Conservation (phyloP, 2,888 invertebrate species). For the Xanthia togata region DNA sequence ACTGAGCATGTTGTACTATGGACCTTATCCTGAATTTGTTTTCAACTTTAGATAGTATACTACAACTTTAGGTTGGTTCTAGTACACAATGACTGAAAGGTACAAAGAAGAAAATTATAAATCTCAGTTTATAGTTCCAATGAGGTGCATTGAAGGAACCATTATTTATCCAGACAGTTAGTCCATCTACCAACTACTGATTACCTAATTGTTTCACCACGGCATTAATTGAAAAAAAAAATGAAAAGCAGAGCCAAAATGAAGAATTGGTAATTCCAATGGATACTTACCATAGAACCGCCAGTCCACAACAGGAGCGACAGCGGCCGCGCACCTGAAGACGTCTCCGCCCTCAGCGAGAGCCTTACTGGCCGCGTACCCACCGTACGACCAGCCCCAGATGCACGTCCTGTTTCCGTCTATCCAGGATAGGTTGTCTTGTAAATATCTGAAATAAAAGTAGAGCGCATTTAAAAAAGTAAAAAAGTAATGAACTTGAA, state of each 20-base stretch:
- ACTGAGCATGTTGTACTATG: not conserved
- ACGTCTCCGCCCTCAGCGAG: slow-evolving; percentile 94
- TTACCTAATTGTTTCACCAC: not conserved
- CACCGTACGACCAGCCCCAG: slow-evolving; percentile 99
- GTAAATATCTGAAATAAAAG: slow-evolving; percentile 89
- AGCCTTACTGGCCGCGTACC: slow-evolving; percentile 97
- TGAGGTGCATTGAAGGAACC: too few relatives aligned
- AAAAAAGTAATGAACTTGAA: not conserved
- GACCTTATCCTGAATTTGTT: not conserved
- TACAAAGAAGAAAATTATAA: not conserved
- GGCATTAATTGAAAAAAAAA: not conserved
- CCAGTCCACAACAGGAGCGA: slow-evolving; percentile 99
- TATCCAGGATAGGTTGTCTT: slow-evolving; percentile 92
- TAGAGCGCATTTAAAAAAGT: not conserved
- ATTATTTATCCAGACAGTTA: not conserved
- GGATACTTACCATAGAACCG: slow-evolving; percentile 92
- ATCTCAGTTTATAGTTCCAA: not conserved
- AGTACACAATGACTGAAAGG: not conserved
- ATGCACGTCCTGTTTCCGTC: slow-evolving; percentile 96
- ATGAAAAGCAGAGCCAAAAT: not conserved
- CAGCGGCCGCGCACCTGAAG: slow-evolving; percentile 98
- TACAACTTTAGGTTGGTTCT: not conserved
- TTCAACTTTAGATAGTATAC: too few relatives aligned
- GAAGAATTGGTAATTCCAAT: fast-evolving
- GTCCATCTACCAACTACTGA: not conserved